Base-by-base conservation (phyloP, 1,140 invertebrate genomes). In the Geopemphigus sp. region DNA sequence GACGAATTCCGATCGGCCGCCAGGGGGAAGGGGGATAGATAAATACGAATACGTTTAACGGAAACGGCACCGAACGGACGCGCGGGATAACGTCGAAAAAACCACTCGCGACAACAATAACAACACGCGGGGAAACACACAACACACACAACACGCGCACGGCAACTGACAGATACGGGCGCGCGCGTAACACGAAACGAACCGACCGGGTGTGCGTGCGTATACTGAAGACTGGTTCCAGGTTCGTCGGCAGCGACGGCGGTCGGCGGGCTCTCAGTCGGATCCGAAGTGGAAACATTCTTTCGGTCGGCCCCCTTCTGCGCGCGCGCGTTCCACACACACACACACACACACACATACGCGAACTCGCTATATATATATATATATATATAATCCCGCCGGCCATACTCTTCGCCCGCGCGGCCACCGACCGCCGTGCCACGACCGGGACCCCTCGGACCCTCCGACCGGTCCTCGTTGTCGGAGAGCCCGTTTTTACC, bases 211-310 rank as follows among this genome's bases (percentile, higher is more conserved):
- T 59, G 72, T 74, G 53, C 39, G 72, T 39, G 54, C 72, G 54
- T 74, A 74, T 74, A 74, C 72, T 76, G 56, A 76, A 76, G 73
- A 76, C 73, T 76, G 73, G 73, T 76, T 76, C 63, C 14, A 19
- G 26, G 59, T 26, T n/a, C 45, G 45, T 24, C 53, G n/a, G 68
- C 45, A 72, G 54, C 72, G 24, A 22, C 56, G 66, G 66, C 66
- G 45, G 63, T 15, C 32, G 61, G 22, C 4, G 29, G 61, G 61
- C 50, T 19, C 50, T 74, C 54, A 14, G 72, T 59, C 73, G 56
- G 54, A 61, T 76, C 56, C 73, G 73, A 76, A 76, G 73, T 76
- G 73, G 73, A 76, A 76, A 76, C 73, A 76, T 76, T 76, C 73
- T 76, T 76, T 76, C 57, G 32, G 57, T 76, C 54, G 73, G 73